Evolutionary conservation across 2,888 invertebrate genomes (phyloP), one percentile per base, ranked within the genome.

Genomic region (Drosophila subquinaria): DNA sequence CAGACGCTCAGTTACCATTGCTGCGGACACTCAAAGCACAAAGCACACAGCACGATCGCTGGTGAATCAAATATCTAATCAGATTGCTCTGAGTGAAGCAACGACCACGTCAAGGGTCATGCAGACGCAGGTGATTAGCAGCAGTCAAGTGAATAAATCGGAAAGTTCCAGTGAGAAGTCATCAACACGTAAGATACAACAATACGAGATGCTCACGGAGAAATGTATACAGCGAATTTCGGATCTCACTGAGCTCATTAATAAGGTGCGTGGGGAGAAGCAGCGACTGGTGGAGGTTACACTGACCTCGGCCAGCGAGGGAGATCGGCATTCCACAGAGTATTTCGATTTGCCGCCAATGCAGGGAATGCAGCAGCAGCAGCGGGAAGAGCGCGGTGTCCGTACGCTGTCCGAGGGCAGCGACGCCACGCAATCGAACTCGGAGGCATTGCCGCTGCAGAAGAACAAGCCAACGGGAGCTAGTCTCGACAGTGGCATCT

Each of bases 211-310:
- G 73, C 92, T 95, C 13, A 94, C 94, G 0, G 94, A 94, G 48
- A 93, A 93, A 48, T 95, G 94, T 61, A 93, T 93, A 0, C 93
- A 94, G 71, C 93, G 94, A 67, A 95, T 95, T 50, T 93, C 94
- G 2, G 94, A 94, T 65, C 86, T 95, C 6, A 93, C 94, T 0
- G 93, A 93, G 10, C 93, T 94, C 81, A 95, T 95, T 13, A 93
- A 93, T n/a, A 93, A 94, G 83, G 94, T 95, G 6, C 93, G 95
- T n/a, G 92, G 93, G 59, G 95, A 95, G 80, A 94, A 94, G 72
- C 92, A 93, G 50, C 92, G 93, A 48, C 91, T 94, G 17, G 86
- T 94, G n/a, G 93, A 93, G 68, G 91, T 92, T 1, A 92, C 92
- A 0, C 78, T 93, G 0, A 92, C 92, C 1, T 93, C 93, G 9